Evolutionary conservation across 2,113 vertebrate species (phyloP), one percentile per base, ranked within the genome.

Genomic region (Epinephelus fuscoguttatus): DNA sequence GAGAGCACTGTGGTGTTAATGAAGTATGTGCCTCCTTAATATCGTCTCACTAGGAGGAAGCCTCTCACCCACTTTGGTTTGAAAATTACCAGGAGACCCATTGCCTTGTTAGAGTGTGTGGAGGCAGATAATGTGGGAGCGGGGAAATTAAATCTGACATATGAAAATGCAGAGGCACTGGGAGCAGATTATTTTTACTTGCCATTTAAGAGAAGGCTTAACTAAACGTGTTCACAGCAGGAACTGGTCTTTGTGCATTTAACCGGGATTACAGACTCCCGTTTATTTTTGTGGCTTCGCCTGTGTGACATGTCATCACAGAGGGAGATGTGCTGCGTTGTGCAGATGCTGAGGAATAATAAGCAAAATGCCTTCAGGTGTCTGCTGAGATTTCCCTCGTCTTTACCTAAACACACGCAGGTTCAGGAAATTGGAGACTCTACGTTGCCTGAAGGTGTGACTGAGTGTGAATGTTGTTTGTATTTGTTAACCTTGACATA

Each of bases 131-230:
- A 72, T 30, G 88, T 85, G 77, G 70, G 83, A 84, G 85, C 40
- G 1, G 82, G 70, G 55, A 75, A 89, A 91, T 91, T 75, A 75
- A 89, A 83, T 73, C 23, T 75, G 84, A 87, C 87, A 81, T 63
- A 64, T 67, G 53, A 82, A 87, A 64, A 82, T 18, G 63, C 55
- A 57, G 60, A 66, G 72, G 69, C 74, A 75, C 59, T 73, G 56
- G 72, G 52, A 84, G 70, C 27, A 70, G 53, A 75, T 75, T 62
- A 81, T 76, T 84, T 79, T 78, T 76, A 84, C 10, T 30, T 55
- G 57, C 49, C 23, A 53, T 84, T 77, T 64, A 74, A 79, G 49
- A 82, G 21, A 64, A 64, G n/a, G 40, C 57, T 40, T 73, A 5
- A 30, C 30, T 70, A 47, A 68, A 78, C 59, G 27, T 75, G 62